Base-by-base conservation (phyloP, 1,140 invertebrate genomes). In the Brachionus angularis region DNA sequence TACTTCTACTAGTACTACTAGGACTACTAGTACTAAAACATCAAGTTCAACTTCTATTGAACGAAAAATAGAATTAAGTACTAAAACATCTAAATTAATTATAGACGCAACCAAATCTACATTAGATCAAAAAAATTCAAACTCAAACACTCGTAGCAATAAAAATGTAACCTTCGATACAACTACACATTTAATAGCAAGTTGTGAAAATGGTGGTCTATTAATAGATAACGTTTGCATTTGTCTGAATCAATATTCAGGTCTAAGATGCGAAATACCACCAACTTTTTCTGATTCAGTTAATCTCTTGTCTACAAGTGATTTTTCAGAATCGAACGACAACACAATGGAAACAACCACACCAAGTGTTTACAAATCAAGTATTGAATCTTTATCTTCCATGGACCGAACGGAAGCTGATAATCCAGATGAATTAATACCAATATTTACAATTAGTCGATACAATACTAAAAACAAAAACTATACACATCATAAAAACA, bases 201-300 rank as follows among this genome's bases (percentile, higher is more conserved):
- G 18, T 14, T 67, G 62, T 67, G 62, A 67, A 67, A 67, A 67
- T 31, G 62, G 47, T 29, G 62, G 62, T n/a, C 29, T 67, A 21
- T 31, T 67, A 31, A 67, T 67, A 2, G 62, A 67, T 50, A 50
- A 50, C 25, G 29, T 67, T 29, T 67, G 62, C 12, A 27, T 67
- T n/a, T 67, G 62, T 47, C 18, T 67, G 3, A 67, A 67, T 67
- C 42, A 50, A 29, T 67, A 47, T 34, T 47, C 27, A 2, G 62
- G 62, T 47, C n/a, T n/a, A 16, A 33, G 39, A 47, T 67, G 62
- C 33, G 29, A 67, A 67, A 67, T 34, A 39, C 53, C 53, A 18
- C 53, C 53, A 4, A 58, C 53, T 3, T 58, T 58, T 39, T 58
- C 53, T 10, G 53, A 58, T 23, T 58, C 34, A 18, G 10, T 14